These are phyloP conservation scores for Malacoraja senta DNA, from an alignment of 2,797 vertebrate species.

Conservation along the genomic window DNA sequence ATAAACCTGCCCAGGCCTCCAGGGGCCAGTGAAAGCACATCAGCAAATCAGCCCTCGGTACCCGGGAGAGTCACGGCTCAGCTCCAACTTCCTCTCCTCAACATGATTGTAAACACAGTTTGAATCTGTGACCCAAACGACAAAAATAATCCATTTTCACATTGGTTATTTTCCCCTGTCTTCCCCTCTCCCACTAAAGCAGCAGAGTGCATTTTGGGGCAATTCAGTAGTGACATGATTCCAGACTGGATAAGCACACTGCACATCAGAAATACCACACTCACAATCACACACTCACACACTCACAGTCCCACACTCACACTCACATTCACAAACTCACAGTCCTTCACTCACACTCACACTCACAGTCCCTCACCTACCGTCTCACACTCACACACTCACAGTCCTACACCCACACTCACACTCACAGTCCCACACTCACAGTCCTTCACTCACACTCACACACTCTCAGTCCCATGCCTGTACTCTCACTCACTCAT, in stretches of 20 bases:
- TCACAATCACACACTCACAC: not conserved
- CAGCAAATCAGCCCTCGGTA: not conserved
- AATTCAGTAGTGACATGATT: not conserved
- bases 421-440: not conserved
- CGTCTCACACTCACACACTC: not conserved
- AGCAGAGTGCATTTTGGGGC: not conserved
- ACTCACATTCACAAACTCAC: not conserved
- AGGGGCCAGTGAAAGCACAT: not conserved
- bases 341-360: not conserved
- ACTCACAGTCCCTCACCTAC: too few relatives aligned
- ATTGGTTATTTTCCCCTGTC: not conserved
- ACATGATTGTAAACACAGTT: not conserved
- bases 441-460: too few relatives aligned
- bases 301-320: not conserved
- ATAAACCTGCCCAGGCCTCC: conserved; percentile 12
- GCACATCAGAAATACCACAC: not conserved
- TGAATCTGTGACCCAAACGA: not conserved
- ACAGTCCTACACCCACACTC: not conserved
- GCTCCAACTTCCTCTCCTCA: not conserved
- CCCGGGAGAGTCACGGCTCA: not conserved
- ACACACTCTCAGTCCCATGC: not conserved
- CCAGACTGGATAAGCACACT: not conserved
- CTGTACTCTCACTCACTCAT: too few relatives aligned
- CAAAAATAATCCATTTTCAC: not conserved
- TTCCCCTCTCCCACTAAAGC: too few relatives aligned